Conservation (phyloP, 1,140 invertebrate species). For the Phthorimaea operculella region DNA sequence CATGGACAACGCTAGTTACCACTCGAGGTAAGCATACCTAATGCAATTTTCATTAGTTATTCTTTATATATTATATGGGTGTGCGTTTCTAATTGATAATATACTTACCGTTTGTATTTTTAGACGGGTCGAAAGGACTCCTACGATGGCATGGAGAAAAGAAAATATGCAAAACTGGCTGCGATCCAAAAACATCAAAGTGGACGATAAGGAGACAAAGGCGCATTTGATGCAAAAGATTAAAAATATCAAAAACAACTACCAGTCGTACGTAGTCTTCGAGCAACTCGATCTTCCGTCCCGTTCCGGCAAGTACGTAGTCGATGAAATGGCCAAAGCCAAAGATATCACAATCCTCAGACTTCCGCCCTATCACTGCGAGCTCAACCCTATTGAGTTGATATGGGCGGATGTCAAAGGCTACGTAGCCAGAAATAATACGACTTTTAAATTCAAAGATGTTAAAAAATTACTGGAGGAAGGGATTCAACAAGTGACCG, state of each 20-base stretch:
- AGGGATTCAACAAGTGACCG: background rate
- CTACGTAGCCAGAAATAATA: background rate
- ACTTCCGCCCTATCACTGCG: too few relatives aligned
- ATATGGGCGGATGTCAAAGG: background rate
- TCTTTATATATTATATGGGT: too few relatives aligned
- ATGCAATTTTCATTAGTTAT: too few relatives aligned
- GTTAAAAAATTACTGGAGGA: background rate
- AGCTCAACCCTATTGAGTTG: background rate
- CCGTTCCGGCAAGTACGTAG: too few relatives aligned
- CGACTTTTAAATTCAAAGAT: background rate
- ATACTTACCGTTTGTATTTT: too few relatives aligned
- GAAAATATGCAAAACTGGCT: conserved; percentile 31
- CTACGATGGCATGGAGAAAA: conserved; percentile 19
- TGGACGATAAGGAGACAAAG: conserved; percentile 21
- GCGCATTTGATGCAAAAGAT: conserved; percentile 21
- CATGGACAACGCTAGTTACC: conserved; percentile 31
- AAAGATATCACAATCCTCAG: background rate
- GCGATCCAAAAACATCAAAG: conserved; percentile 21
- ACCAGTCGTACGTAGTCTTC: conserved; percentile 22
- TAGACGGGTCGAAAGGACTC: conserved; percentile 26
- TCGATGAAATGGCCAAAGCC: conserved; percentile 24
- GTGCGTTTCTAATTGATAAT: too few relatives aligned
- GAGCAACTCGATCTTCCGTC: too few relatives aligned
- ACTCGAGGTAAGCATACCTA: conserved; percentile 21
- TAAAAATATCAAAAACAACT: conserved; percentile 17